Base-by-base conservation (phyloP, 2,888 invertebrate genomes). In the Tanypteryx hageni region DNA sequence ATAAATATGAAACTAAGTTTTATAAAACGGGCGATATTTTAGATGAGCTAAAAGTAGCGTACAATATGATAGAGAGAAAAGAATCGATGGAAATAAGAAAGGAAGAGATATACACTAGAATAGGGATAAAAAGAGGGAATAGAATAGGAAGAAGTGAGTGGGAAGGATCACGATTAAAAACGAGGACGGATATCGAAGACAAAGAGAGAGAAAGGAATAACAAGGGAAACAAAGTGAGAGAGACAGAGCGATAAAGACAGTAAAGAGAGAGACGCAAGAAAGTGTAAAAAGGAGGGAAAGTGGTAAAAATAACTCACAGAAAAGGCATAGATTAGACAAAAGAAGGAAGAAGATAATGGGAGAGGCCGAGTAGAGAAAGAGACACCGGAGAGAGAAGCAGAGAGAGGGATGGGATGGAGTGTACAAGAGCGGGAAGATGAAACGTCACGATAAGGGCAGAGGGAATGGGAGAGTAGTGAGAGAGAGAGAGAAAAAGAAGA, bases 351-450 rank as follows among this genome's bases (percentile, higher is more conserved):
- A n/a, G n/a, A n/a, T n/a, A n/a, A n/a, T 44, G 18, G n/a, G 16
- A 18, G 9, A 18, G n/a, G 27, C 22, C 22, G 27, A 27, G 10
- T 9, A 76, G 76, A 13, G 22, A 76, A 76, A 27, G 76, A 27
- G 22, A 56, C 44, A 56, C 44, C 10, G 44, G 83, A 44, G 9
- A 58, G 22, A 57, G n/a, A 58, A n/a, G 56, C 18, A 22, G 57
- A 14, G n/a, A 22, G 56, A 58, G 16, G 44, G 56, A 83, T 44
- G 83, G 22, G 57, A 58, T 22, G 44, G 89, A 58, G 22, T 31
- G 89, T 11, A 31, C n/a, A 18, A 31, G 22, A 22, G 86, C n/a
- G 10, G 56, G 89, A 64, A 89, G 64, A 89, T 89, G 64, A 86
- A 61, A 86, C 58, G 86, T 86, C 61, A 18, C 31, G 61, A 59